Evolutionary conservation across 2,797 vertebrate species (phyloP).

Genomic region (Masticophis lateralis): DNA sequence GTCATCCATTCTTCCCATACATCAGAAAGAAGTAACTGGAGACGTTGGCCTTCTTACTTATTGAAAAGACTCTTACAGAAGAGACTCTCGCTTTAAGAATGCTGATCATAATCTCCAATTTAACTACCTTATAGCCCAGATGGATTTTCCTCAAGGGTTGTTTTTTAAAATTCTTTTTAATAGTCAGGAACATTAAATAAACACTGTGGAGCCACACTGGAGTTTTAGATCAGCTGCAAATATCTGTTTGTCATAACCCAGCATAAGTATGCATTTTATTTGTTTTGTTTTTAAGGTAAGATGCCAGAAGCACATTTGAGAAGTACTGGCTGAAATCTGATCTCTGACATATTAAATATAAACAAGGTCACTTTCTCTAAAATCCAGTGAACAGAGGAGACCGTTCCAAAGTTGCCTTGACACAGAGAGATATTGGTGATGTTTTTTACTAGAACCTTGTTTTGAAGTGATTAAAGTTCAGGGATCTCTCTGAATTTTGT

Average conservation of each 20-base stretch:
- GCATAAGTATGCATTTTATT: neutral
- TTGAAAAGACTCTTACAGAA: neutral
- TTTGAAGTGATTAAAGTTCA: neutral
- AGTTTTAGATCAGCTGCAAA: neutral
- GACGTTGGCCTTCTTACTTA: conserved; percentile 1
- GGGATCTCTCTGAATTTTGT: neutral
- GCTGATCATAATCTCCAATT: neutral
- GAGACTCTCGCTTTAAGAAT: neutral
- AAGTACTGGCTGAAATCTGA: neutral
- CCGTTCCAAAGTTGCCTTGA: neutral
- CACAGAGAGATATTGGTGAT: neutral
- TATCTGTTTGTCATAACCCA: neutral
- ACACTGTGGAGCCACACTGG: neutral
- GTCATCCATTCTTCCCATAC: conserved; percentile 10
- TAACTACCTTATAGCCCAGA: neutral
- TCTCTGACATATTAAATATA: neutral
- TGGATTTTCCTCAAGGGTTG: neutral
- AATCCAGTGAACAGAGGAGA: neutral
- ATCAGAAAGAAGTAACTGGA: neutral
- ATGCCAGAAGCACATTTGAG: neutral
- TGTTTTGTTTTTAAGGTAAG: neutral
- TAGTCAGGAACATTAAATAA: neutral
- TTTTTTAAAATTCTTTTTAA: neutral
- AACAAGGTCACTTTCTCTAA: neutral
- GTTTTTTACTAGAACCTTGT: neutral